Percentiles rank a stretch among this genome's conserved stretches.
Evolutionary conservation across 1,140 invertebrate genomes (phyloP).

Genomic region (Zaprionus kolodkinae): DNA sequence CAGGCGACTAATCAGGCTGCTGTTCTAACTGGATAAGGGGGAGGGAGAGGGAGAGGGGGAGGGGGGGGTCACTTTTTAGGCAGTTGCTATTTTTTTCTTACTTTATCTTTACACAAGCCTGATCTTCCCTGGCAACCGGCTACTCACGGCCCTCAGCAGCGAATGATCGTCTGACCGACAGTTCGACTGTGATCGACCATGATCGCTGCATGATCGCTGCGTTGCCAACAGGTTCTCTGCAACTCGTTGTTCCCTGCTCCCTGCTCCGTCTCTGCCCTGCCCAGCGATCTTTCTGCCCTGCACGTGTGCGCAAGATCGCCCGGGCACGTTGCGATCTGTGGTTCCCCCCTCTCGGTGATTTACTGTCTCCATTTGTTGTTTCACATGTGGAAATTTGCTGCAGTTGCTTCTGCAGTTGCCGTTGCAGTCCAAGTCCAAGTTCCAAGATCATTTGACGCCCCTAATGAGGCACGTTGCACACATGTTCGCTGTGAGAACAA

Average conservation of each 20-base stretch:
- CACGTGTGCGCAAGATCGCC: conserved; percentile 49
- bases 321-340: background rate
- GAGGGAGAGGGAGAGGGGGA: background rate
- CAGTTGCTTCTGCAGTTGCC: background rate
- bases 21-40: conserved; percentile 44
- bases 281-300: conserved; percentile 57
- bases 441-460: conserved; percentile 54
- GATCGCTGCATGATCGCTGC: conserved; percentile 1
- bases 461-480: conserved; percentile 62
- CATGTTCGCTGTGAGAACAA: conserved; percentile 56
- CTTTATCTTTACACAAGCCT: background rate
- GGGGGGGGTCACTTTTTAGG: background rate
- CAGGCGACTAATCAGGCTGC: conserved; percentile 24
- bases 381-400: conserved; percentile 47
- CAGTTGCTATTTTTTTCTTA: conserved; percentile 5
- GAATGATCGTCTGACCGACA: conserved; percentile 40
- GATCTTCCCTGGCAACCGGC: conserved; percentile 57
- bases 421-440: conserved; percentile 23
- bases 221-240: conserved; percentile 61
- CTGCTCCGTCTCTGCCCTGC: background rate
- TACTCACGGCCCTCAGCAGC: conserved; percentile 38
- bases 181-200: no score
- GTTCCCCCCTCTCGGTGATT: conserved; percentile 41
- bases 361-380: conserved; percentile 41
- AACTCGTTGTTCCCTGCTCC: background rate